Base-by-base conservation (phyloP, 2,113 vertebrate genomes). In the Lutjanus erythropterus region DNA sequence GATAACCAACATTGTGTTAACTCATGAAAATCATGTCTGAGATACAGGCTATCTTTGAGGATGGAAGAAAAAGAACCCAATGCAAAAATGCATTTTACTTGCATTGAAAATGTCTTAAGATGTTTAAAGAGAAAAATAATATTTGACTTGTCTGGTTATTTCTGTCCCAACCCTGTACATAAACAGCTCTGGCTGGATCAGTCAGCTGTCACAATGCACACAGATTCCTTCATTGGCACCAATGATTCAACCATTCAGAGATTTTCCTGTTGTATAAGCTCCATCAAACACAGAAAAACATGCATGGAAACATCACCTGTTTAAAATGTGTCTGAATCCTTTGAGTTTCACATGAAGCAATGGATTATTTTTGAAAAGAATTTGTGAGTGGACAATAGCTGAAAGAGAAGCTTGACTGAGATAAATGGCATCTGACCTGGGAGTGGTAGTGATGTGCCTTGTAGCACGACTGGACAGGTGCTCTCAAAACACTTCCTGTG, bases 371-470 rank as follows among this genome's bases (percentile, higher is more conserved):
- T 60, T 68, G 3, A 5, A 59, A 31, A 12, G 1, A 37, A 29
- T 65, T 39, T 16, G 6, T 58, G 84, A 86, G 77, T 49, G 81
- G 60, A 83, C n/a, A n/a, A n/a, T n/a, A 68, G 67, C 80, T 78
- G 53, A 88, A 82, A 83, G 55, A 81, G 81, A 75, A 62, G 81
- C 75, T 76, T 93, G 92, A 94, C 91, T 81, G 86, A 93, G 89
- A 94, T 89, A 84, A 93, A 95, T 91, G 86, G 88, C 80, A 78
- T 64, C 80, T 89, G 89, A 93, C 91, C 93, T 83, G 83, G 60
- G 86, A 86, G 74, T 27, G 67, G 86, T 87, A 90, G 78, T 91
- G 85, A 91, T 71, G 53, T 89, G 88, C 89, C 89, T 88, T 78
- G 85, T 86, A 86, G 92, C 86, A 66, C 58, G 56, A 55, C 80